These are phyloP conservation scores for Isichthys henryi DNA, from an alignment of 2,113 vertebrate species.

Conservation along the genomic window DNA sequence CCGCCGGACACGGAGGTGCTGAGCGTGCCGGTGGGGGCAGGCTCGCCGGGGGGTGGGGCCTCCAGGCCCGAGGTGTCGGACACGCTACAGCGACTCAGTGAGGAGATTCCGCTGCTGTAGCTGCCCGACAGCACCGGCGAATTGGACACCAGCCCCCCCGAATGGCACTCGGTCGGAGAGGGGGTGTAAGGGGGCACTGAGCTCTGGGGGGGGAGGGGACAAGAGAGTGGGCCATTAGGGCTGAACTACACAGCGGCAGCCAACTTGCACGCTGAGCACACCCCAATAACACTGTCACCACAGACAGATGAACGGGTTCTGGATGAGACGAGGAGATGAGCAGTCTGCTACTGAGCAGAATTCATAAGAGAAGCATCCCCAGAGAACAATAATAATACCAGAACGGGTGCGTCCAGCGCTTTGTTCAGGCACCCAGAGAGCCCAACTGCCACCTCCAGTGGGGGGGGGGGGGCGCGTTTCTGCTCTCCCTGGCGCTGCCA, in stretches of 20 bases:
- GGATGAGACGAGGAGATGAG: background rate
- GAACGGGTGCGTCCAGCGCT: background rate
- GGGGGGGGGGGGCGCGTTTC: background rate
- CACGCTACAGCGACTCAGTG: slow-evolving; percentile 88
- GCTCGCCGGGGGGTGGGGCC: slow-evolving; percentile 61
- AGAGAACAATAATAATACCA: slow-evolving; percentile 17
- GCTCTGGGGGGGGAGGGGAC: slow-evolving; percentile 51
- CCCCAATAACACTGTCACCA: background rate
- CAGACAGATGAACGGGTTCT: background rate
- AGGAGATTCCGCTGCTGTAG: slow-evolving; percentile 96
- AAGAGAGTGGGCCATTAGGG: background rate
- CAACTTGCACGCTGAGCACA: background rate
- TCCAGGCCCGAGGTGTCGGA: slow-evolving; percentile 90
- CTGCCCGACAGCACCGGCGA: slow-evolving; percentile 88
- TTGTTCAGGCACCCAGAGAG: background rate
- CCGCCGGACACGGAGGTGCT: slow-evolving; percentile 62
- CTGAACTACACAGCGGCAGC: background rate
- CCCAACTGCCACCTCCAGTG: background rate
- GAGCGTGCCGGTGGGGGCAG: slow-evolving; percentile 35
- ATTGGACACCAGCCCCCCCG: slow-evolving; percentile 77
- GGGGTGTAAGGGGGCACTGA: slow-evolving; percentile 81
- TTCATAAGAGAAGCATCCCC: background rate
- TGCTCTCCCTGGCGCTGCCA: background rate
- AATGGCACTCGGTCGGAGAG: slow-evolving; percentile 87
- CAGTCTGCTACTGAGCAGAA: background rate